phyloP scores from a whole-genome alignment of 2,888 invertebrate species.

The Stegophylla sp. region DNA sequence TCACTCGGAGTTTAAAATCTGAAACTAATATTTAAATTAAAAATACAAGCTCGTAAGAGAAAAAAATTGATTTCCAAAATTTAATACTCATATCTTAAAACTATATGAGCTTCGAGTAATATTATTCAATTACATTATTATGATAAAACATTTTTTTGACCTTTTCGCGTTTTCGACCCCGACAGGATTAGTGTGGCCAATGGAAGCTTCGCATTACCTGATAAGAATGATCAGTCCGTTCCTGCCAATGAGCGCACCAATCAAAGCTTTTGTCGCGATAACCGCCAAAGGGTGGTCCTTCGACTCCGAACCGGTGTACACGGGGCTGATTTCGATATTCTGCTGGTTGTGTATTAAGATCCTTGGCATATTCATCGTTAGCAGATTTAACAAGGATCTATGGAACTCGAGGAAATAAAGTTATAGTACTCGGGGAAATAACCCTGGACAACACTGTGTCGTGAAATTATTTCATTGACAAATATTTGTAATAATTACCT shows the following conservation, averaged over 20 bases:
- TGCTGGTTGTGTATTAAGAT: conserved; percentile 41
- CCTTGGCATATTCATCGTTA: neutral
- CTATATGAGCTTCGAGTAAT: too few relatives aligned
- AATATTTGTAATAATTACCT: too few relatives aligned
- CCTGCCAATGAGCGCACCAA: conserved; percentile 45
- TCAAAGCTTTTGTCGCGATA: conserved; percentile 46
- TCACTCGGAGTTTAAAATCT: too few relatives aligned
- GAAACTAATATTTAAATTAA: too few relatives aligned
- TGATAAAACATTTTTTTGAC: too few relatives aligned
- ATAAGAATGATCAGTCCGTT: conserved; percentile 22
- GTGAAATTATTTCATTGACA: too few relatives aligned
- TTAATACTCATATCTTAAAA: too few relatives aligned
- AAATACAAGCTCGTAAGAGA: too few relatives aligned
- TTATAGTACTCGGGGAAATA: too few relatives aligned
- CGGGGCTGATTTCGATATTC: conserved; percentile 49
- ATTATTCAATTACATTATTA: too few relatives aligned
- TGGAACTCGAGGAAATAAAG: conserved; percentile 38
- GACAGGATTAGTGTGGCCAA: conserved; percentile 59
- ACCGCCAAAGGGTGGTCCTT: conserved; percentile 57
- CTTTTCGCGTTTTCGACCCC: neutral
- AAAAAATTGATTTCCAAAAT: too few relatives aligned
- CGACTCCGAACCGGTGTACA: conserved; percentile 32
- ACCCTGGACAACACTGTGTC: too few relatives aligned
- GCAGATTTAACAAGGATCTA: conserved; percentile 38
- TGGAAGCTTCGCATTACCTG: conserved; percentile 56